Base-by-base conservation (phyloP, 2,888 invertebrate genomes). In the Nowickia ferox region DNA sequence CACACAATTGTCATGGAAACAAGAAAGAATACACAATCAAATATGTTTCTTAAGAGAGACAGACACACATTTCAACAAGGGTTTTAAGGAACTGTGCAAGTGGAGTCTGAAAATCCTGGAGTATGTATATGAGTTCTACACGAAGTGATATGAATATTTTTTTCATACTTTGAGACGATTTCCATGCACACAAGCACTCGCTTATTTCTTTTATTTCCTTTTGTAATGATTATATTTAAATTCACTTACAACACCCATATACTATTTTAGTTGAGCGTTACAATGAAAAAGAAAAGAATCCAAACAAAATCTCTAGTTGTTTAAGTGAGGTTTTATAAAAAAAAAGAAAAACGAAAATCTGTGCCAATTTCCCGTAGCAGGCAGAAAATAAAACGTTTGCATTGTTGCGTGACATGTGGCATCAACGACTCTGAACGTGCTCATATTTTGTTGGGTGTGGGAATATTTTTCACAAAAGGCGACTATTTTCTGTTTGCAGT, bases 361-460 rank as follows among this genome's bases (percentile, higher is more conserved):
- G 10, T 57, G 44, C 17, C 59, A 46, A 38, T 72, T 72, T 59
- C 38, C n/a, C 17, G 38, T 57, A 15, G n/a, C 57, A 42, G 53
- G 53, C 61, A 53, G 10, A 48, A 51, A 63, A 79, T 69, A 71
- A 79, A 63, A 63, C 61, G 42, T 69, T 77, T 40, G 22, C 68
- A 63, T 81, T 42, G 78, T 84, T 83, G 84, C 68, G 87, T 86
- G 86, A 88, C 86, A 87, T 86, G 84, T 86, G 87, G 81, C 87
- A 88, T 81, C 86, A 84, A 77, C 65, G 86, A 86, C 51, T 72
- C 53, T 38, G 38, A 80, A 61, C 44, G 22, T 19, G 68, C 19
- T 57, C 61, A 42, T 89, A 90, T 90, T 90, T 89, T 87, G 87
- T 90, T 38, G 88, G 89, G 88, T 88, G 87, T 46, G 65, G 75